phyloP scores from a whole-genome alignment of 2,797 vertebrate species.

The Arremon aurantiirostris region DNA sequence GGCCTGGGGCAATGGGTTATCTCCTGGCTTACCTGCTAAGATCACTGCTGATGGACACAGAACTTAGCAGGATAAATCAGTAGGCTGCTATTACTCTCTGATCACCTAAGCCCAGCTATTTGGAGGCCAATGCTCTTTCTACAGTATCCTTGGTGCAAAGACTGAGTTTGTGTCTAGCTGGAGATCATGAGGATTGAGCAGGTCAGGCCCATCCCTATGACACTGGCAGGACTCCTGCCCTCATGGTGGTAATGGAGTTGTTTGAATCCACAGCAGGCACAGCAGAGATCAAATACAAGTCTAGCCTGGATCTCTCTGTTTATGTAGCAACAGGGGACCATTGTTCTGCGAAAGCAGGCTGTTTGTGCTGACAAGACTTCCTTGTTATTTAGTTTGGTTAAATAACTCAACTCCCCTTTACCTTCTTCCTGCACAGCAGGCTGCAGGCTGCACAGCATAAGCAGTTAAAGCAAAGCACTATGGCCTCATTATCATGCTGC shows the following conservation, averaged over 20 bases:
- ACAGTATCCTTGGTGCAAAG: background rate
- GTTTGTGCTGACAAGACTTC: slow-evolving; percentile 66
- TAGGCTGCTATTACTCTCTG: background rate
- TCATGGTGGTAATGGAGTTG: background rate
- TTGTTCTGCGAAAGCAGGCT: slow-evolving; percentile 67
- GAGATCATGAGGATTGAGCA: background rate
- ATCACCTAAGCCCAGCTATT: background rate
- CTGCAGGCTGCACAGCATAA: slow-evolving; percentile 55
- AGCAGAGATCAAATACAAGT: slow-evolving; percentile 64
- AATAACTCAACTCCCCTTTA: slow-evolving; percentile 73
- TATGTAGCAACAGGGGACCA: slow-evolving; percentile 70
- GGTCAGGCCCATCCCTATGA: slow-evolving; percentile 31
- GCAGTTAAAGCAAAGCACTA: slow-evolving; percentile 68
- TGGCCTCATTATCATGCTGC: slow-evolving; percentile 62
- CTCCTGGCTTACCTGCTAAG: background rate
- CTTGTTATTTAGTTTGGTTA: slow-evolving; percentile 76
- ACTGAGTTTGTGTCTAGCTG: background rate
- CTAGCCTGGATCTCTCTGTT: slow-evolving; percentile 60
- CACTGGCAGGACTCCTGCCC: slow-evolving; percentile 12
- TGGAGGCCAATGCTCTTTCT: background rate
- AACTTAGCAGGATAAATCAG: background rate
- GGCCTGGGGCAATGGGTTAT: background rate
- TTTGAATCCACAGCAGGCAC: slow-evolving; percentile 47
- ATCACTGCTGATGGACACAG: background rate
- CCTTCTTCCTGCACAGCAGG: slow-evolving; percentile 71